Base-by-base conservation (phyloP, 2,113 vertebrate species). In the Ivindomyrus marchei region DNA sequence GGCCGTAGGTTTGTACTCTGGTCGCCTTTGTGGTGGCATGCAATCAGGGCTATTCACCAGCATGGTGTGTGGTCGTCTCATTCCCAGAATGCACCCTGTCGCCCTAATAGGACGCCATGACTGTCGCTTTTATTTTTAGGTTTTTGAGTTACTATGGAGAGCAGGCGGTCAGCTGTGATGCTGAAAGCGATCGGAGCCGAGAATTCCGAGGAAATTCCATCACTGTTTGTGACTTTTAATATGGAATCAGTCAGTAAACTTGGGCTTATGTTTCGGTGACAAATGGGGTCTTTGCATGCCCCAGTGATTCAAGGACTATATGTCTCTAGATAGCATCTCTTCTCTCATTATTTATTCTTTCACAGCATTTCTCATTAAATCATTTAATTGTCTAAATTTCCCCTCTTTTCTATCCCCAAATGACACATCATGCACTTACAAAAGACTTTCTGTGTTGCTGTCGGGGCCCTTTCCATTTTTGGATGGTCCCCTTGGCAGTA, bases 71-170 rank as follows among this genome's bases (percentile, higher is more conserved):
- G 85, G 31, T 87, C n/a, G 6, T 31, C 19, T 50, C 49, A 87
- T 87, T 87, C 50, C 85, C n/a, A 87, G 15, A 31, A 53, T 53
- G 27, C 85, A 56, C 27, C 45, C 50, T 17, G 50, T 56, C 31
- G 19, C 27, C 50, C 13, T 36, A 27, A 50, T 52, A 24, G 10
- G 49, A 50, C 13, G 17, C 85, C 5, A 0, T 56, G 11, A 10
- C 42, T 47, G 21, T 8, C 83, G 7, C 77, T 83, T 50, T 86
- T 86, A 86, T 86, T 86, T 86, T 86, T 86, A 86, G 85, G 8
- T 19, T 13, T 56, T 87, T 21, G n/a, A 31, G 27, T 87, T 87
- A 50, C 84, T 50, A 50, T 49, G 46, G 84, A 47, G n/a, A 49
- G 47, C 36, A 85, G 45, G 46, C 21, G 85, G 85, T 36, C 49